A percentile compares a stretch with the other conserved stretches of the same genome.
These are phyloP conservation scores for Scyliorhinus canicula DNA, from an alignment of 2,797 vertebrate species.

Conservation along the genomic window DNA sequence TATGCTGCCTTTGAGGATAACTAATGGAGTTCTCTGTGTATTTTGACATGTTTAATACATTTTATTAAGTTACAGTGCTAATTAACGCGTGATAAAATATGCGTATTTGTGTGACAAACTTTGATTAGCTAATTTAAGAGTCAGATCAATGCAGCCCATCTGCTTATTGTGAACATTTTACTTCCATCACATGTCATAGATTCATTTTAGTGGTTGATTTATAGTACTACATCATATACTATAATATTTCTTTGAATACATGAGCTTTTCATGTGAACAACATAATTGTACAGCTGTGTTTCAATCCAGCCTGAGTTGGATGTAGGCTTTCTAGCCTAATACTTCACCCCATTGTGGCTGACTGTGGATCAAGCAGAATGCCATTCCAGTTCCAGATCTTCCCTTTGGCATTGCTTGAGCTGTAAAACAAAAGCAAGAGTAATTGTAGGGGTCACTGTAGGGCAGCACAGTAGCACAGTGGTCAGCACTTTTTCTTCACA, in stretches of 20 bases:
- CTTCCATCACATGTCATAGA: background rate
- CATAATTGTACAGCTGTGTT: background rate
- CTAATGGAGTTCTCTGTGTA: background rate
- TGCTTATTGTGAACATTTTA: background rate
- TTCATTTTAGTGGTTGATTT: background rate
- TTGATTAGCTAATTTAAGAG: constrained; percentile 1
- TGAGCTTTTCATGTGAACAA: background rate
- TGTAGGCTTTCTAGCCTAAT: background rate
- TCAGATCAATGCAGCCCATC: background rate
- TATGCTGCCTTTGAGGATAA: background rate
- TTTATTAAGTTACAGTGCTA: background rate
- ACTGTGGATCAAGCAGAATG: too few species aligned
- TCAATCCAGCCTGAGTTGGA: background rate
- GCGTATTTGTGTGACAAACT: background rate
- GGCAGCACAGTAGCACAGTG: too few species aligned
- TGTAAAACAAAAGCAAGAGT: background rate
- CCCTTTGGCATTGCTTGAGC: background rate
- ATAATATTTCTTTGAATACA: background rate
- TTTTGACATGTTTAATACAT: background rate
- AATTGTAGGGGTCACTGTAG: background rate
- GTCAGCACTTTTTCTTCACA: too few species aligned
- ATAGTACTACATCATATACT: background rate
- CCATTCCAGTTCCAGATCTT: background rate
- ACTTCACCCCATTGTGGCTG: background rate
- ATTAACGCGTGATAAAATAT: background rate